Conservation (phyloP, 2,113 vertebrate genomes). For the Dinomys branickii region DNA sequence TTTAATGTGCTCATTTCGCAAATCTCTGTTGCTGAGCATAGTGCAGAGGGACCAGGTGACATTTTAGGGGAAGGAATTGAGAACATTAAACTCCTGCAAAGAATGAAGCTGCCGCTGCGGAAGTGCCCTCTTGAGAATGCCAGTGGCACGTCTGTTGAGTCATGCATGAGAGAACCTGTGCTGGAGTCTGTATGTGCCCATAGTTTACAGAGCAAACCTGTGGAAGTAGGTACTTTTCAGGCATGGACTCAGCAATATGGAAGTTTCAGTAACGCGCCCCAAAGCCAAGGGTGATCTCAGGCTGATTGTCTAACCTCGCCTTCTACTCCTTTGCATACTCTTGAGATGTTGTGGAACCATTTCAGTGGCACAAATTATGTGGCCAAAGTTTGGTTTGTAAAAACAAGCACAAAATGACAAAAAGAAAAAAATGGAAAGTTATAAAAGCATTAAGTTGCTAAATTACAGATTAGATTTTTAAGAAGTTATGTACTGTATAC, state of each 20-base stretch:
- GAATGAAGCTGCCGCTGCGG: not conserved
- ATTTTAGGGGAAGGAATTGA: not conserved
- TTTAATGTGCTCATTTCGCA: not conserved
- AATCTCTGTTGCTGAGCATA: not conserved
- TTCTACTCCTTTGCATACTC: not conserved
- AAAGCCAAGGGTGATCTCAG: not conserved
- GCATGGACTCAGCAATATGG: not conserved
- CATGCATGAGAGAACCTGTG: not conserved
- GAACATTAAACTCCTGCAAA: not conserved
- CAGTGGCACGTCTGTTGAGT: rapidly evolving
- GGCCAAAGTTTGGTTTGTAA: not conserved
- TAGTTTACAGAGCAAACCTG: not conserved
- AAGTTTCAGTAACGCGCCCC: not conserved
- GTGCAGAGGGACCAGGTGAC: not conserved
- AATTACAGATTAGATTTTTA: not conserved
- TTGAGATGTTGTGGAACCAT: not conserved
- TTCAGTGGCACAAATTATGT: not conserved
- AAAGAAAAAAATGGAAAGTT: conserved; percentile 13
- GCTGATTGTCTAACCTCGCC: not conserved
- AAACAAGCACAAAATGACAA: not conserved
- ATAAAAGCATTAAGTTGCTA: not conserved
- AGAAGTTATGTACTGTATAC: not conserved
- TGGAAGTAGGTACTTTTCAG: not conserved
- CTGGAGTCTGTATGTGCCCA: not conserved
- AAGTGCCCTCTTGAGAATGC: not conserved